A percentile compares a stretch with the other conserved stretches of the same genome.
Evolutionary conservation across 1,140 invertebrate species (phyloP).

Genomic region (Palaemon carinicauda): DNA sequence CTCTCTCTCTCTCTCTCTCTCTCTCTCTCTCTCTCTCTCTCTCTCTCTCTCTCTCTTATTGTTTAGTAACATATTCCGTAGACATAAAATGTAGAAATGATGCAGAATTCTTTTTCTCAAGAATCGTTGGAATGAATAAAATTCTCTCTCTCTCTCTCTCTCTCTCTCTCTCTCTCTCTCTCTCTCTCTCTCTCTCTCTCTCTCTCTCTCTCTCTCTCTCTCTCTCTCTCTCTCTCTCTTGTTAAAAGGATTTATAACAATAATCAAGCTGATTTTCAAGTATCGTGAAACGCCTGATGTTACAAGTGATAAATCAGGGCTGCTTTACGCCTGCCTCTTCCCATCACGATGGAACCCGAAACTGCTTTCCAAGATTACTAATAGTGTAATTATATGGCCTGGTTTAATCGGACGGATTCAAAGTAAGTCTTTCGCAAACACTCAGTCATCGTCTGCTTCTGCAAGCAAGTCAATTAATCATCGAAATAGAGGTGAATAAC

Average conservation of each 20-base stretch:
- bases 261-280: not conserved
- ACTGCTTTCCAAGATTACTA: not conserved
- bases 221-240: constrained; percentile 18
- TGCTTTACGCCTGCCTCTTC: too few relatives aligned
- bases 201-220: not conserved
- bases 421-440: too few relatives aligned
- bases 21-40: too few relatives aligned
- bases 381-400: not conserved
- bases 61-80: too few relatives aligned
- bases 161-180: constrained; percentile 11
- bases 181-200: not conserved
- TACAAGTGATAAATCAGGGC: not conserved
- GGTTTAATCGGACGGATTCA: too few relatives aligned
- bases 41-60: too few relatives aligned
- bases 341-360: not conserved
- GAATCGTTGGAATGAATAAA: not conserved
- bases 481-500: too few relatives aligned
- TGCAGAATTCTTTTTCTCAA: too few relatives aligned
- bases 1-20: too few relatives aligned
- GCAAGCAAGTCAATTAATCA: too few relatives aligned
- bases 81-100: too few relatives aligned
- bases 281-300: not conserved
- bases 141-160: not conserved
- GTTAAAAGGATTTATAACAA: not conserved
- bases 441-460: too few relatives aligned